Percentiles rank a stretch among this genome's conserved stretches.
These are phyloP conservation scores for Laupala kohalensis DNA, from an alignment of 1,140 invertebrate genomes.

Conservation along the genomic window DNA sequence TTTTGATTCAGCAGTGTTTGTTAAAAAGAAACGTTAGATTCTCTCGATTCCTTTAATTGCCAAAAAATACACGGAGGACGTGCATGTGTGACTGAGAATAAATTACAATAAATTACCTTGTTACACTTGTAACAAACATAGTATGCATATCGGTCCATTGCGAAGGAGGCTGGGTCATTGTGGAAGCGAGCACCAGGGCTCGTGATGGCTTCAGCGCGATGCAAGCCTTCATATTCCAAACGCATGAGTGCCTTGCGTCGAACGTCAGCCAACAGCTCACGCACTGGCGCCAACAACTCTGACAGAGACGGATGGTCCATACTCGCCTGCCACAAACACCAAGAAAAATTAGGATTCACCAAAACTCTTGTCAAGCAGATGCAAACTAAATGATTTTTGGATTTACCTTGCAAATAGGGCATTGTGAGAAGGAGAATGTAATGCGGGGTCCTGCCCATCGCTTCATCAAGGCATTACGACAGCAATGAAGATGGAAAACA, in stretches of 20 bases:
- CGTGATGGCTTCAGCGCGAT: slow-evolving; percentile 57
- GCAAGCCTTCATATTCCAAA: slow-evolving; percentile 89
- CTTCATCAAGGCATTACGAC: slow-evolving; percentile 69
- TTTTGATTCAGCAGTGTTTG: no score
- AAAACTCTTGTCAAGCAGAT: not conserved
- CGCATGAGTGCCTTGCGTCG: slow-evolving; percentile 87
- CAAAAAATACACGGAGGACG: no score
- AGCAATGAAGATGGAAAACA: slow-evolving; percentile 91
- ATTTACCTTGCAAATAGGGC: slow-evolving; percentile 84
- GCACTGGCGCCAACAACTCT: slow-evolving; percentile 66
- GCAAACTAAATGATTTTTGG: not conserved
- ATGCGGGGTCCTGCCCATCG: slow-evolving; percentile 91
- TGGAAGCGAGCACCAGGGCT: slow-evolving; percentile 51
- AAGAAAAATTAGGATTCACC: not conserved
- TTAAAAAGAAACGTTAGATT: no score
- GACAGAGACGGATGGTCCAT: slow-evolving; percentile 71
- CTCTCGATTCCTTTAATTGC: no score
- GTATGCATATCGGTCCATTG: slow-evolving; percentile 96
- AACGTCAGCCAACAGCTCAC: slow-evolving; percentile 77
- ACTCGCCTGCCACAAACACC: slow-evolving; percentile 40
- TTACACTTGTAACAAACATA: slow-evolving; percentile 96
- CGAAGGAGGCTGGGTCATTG: slow-evolving; percentile 72
- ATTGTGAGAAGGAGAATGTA: slow-evolving; percentile 88
- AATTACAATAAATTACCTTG: no score
- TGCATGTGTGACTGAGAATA: no score